phyloP scores from a whole-genome alignment of 2,797 vertebrate genomes.

The Pseudomugil tenellus region DNA sequence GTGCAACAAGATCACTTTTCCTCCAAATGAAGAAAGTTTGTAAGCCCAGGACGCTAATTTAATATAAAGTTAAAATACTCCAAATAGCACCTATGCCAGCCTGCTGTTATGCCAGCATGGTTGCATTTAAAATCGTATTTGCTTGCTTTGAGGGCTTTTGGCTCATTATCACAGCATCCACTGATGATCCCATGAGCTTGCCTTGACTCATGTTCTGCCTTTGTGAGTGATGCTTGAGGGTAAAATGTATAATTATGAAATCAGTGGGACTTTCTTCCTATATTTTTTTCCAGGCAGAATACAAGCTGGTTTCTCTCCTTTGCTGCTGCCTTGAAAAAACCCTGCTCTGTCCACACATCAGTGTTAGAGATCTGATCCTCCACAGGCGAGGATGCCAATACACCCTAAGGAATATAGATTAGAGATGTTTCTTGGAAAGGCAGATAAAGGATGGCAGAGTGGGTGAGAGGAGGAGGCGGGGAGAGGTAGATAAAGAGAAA shows the following conservation, averaged over 20 bases:
- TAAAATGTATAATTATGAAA: constrained; percentile 69
- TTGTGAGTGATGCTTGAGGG: constrained; percentile 55
- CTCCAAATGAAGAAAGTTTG: background rate
- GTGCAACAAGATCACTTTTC: constrained; percentile 17
- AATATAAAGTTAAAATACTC: constrained; percentile 28
- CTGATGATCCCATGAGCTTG: constrained; percentile 47
- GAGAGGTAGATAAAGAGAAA: background rate
- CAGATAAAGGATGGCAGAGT: constrained; percentile 39
- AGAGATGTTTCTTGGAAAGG: constrained; percentile 55
- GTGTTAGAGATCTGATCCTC: constrained; percentile 62
- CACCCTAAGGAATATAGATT: constrained; percentile 65
- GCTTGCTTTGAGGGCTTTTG: constrained; percentile 62
- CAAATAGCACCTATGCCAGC: constrained; percentile 22
- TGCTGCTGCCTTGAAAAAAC: constrained; percentile 46
- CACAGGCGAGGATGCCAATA: constrained; percentile 55
- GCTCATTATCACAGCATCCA: constrained; percentile 59
- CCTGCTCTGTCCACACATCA: constrained; percentile 50
- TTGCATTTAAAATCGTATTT: constrained; percentile 60
- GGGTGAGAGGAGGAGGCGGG: background rate
- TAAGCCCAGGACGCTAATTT: constrained; percentile 1
- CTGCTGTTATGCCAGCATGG: constrained; percentile 23
- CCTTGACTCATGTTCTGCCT: constrained; percentile 61
- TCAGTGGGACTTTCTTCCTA: constrained; percentile 45
- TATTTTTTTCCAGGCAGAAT: constrained; percentile 13
- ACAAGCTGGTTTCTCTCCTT: constrained; percentile 48